Conservation (phyloP, 1,140 invertebrate genomes). For the Spodoptera frugiperda region DNA sequence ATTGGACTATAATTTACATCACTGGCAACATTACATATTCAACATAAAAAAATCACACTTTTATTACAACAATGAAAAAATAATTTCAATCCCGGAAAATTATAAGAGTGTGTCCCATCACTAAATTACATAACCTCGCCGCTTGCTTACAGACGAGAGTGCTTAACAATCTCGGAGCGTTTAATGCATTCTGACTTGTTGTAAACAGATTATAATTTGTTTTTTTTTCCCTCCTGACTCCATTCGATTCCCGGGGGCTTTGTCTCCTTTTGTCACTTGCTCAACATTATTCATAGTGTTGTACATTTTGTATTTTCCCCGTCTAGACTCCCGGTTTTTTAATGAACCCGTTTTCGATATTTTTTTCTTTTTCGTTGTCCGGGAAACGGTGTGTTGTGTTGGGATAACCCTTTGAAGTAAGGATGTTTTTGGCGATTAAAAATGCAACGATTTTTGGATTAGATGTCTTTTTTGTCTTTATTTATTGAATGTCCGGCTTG, state of each 20-base stretch:
- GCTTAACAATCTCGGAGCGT: constrained; percentile 12
- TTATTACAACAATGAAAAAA: background rate
- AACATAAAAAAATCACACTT: too few relatives aligned
- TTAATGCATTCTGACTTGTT: constrained; percentile 37
- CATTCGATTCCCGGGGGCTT: background rate
- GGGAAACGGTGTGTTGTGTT: too few relatives aligned
- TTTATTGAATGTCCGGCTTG: too few relatives aligned
- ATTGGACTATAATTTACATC: too few relatives aligned
- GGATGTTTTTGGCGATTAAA: too few relatives aligned
- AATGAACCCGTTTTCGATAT: too few relatives aligned
- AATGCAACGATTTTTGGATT: too few relatives aligned
- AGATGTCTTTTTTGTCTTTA: too few relatives aligned
- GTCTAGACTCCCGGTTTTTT: background rate
- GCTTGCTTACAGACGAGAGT: constrained; percentile 22
- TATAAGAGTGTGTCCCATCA: background rate
- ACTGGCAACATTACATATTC: too few relatives aligned
- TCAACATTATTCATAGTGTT: constrained; percentile 16
- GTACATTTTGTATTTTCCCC: constrained; percentile 4
- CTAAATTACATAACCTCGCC: constrained; percentile 18
- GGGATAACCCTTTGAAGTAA: too few relatives aligned
- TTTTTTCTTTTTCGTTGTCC: too few relatives aligned
- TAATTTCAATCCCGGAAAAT: constrained; percentile 3
- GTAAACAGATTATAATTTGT: constrained; percentile 33
- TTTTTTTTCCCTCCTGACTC: constrained; percentile 21
- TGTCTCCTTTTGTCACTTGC: constrained; percentile 18